A percentile compares a stretch with the other conserved stretches of the same genome.
phyloP scores from a whole-genome alignment of 1,140 invertebrate species.

The Pseudachorutes palmiensis region DNA sequence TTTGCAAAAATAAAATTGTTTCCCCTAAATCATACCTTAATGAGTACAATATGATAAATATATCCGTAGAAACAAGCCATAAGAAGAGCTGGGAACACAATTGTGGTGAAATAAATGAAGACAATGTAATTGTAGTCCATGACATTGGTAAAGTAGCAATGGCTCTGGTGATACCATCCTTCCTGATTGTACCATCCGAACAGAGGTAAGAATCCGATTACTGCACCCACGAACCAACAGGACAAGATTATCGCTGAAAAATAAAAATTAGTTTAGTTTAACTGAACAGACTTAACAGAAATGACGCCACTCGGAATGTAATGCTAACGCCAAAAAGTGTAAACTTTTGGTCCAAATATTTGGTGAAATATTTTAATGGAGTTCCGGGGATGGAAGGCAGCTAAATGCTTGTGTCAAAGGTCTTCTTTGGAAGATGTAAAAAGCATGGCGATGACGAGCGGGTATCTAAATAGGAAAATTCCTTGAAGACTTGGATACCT shows the following conservation, averaged over 20 bases:
- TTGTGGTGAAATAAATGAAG: slow-evolving; percentile 80
- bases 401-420: no score
- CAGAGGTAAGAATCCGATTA: slow-evolving; percentile 72
- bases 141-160: slow-evolving; percentile 70
- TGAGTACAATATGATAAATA: slow-evolving; percentile 77
- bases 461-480: no score
- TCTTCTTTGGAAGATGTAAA: no score
- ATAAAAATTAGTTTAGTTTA: slow-evolving; percentile 14
- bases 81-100: slow-evolving; percentile 71
- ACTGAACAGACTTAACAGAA: no score
- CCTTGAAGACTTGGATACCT: no score
- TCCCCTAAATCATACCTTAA: slow-evolving; percentile 55
- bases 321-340: no score
- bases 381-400: no score
- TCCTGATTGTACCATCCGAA: slow-evolving; percentile 69
- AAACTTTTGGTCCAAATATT: no score
- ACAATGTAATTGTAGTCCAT: slow-evolving; percentile 82
- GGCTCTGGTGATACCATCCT: slow-evolving; percentile 40
- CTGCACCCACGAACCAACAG: slow-evolving; percentile 70
- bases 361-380: no score
- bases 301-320: no score
- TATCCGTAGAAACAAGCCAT: slow-evolving; percentile 77
- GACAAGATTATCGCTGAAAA: slow-evolving; percentile 70
- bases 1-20: slow-evolving; percentile 1
- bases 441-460: no score